Evolutionary conservation across 2,888 invertebrate genomes (phyloP).

Genomic region (Eumerus sabulonum): DNA sequence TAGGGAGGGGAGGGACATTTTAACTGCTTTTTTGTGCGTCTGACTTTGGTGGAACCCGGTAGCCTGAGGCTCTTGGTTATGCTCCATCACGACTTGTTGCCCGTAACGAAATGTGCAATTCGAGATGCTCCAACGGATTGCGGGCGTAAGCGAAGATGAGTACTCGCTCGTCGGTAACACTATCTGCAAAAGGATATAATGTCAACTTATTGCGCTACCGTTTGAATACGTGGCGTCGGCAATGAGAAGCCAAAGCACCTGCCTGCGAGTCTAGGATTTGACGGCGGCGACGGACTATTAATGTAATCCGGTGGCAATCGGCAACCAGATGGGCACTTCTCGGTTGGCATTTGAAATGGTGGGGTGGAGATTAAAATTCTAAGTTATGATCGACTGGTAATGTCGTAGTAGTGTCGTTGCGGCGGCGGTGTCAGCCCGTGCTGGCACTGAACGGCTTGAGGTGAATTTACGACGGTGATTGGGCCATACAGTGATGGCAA

Average conservation of each 20-base stretch:
- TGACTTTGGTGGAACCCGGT: slow-evolving; percentile 39
- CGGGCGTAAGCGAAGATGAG: slow-evolving; percentile 9
- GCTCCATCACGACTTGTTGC: slow-evolving; percentile 64
- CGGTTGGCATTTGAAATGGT: slow-evolving; percentile 27
- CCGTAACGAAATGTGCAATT: slow-evolving; percentile 53
- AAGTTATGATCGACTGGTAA: slow-evolving; percentile 34
- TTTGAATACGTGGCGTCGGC: slow-evolving; percentile 7
- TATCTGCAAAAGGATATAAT: slow-evolving; percentile 36
- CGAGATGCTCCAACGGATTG: slow-evolving; percentile 37
- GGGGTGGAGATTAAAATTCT: slow-evolving; percentile 60
- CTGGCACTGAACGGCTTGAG: slow-evolving; percentile 26
- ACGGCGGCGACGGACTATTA: slow-evolving; percentile 65
- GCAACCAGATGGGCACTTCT: slow-evolving; percentile 55
- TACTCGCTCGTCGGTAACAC: slow-evolving; percentile 11
- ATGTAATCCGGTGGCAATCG: slow-evolving; percentile 56
- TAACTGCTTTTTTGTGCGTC: not conserved
- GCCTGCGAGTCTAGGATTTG: slow-evolving; percentile 35
- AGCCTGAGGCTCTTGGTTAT: slow-evolving; percentile 53
- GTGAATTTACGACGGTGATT: slow-evolving; percentile 46
- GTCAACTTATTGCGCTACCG: slow-evolving; percentile 57
- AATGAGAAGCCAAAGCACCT: slow-evolving; percentile 36
- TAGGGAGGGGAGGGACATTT: slow-evolving; percentile 18
- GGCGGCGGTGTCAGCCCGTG: slow-evolving; percentile 40
- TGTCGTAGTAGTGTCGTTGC: slow-evolving; percentile 54
- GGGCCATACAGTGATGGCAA: slow-evolving; percentile 29